These are phyloP conservation scores for Ferrisia virgata DNA, from an alignment of 2,888 invertebrate species.

Conservation along the genomic window DNA sequence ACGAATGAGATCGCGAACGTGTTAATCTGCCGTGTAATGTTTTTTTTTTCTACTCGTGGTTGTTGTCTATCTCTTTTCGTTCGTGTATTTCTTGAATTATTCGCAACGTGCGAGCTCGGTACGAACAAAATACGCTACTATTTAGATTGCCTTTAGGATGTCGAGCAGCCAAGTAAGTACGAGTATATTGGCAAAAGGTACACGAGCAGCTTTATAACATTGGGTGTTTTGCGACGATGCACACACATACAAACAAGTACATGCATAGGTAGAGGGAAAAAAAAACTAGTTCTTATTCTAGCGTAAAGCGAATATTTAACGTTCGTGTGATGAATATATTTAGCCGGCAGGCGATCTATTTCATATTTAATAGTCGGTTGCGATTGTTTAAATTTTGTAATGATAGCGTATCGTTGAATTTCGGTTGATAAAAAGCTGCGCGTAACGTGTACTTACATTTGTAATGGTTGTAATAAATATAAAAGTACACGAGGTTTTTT, in stretches of 20 bases:
- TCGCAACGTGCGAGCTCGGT: neutral
- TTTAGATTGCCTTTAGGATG: neutral
- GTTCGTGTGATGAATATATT: conserved; percentile 23
- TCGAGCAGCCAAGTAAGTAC: neutral
- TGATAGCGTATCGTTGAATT: conserved; percentile 38
- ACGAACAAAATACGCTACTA: neutral
- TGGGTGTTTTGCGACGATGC: neutral
- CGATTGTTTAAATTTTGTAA: conserved; percentile 38
- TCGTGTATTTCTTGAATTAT: neutral
- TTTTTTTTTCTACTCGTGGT: neutral
- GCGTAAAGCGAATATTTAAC: conserved; percentile 20
- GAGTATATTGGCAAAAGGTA: neutral
- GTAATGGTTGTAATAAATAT: conserved; percentile 21
- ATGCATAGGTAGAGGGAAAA: too few species aligned
- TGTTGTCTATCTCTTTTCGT: neutral
- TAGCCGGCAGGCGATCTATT: conserved; percentile 12
- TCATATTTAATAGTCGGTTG: conserved; percentile 13
- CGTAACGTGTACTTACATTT: conserved; percentile 6
- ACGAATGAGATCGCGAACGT: neutral
- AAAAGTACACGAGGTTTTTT: neutral
- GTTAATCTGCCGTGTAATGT: neutral
- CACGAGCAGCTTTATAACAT: neutral
- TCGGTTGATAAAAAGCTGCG: conserved; percentile 11
- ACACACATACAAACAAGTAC: too few species aligned
- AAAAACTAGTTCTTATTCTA: neutral